A percentile compares a stretch with the other conserved stretches of the same genome.
Conservation (phyloP, 2,797 vertebrate species). For the Pyrocephalus nanus region DNA sequence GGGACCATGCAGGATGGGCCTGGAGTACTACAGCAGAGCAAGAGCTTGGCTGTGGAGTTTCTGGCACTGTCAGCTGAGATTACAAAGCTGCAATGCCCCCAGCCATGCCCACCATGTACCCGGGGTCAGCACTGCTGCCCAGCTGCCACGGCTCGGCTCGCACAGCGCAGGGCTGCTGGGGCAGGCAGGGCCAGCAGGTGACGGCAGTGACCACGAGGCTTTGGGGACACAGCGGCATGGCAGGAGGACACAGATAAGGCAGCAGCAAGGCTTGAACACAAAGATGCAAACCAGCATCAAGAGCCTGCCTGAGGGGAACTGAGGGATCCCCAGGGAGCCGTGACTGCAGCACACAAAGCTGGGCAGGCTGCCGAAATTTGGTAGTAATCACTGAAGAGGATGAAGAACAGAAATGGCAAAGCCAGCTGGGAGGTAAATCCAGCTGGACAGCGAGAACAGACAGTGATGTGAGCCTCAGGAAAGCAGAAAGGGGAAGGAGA, state of each 20-base stretch:
- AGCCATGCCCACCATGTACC: neutral
- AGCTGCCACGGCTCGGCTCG: neutral
- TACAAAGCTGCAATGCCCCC: neutral
- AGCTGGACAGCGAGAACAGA: neutral
- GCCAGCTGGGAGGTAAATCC: neutral
- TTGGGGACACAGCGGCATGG: neutral
- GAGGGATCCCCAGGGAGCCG: neutral
- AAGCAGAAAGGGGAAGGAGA: neutral
- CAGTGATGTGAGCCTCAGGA: neutral
- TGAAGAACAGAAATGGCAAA: constrained; percentile 11
- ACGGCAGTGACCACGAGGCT: neutral
- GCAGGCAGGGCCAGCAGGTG: neutral
- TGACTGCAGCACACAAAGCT: neutral
- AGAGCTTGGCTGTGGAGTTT: neutral
- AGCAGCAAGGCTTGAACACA: neutral
- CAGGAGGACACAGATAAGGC: neutral
- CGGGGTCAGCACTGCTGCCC: neutral
- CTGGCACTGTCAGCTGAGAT: neutral
- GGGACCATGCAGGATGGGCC: neutral
- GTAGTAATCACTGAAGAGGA: neutral
- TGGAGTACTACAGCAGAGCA: neutral
- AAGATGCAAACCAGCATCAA: neutral
- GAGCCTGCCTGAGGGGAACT: neutral
- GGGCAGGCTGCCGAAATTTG: neutral
- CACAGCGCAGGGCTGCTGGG: neutral